Evolutionary conservation across 2,113 vertebrate genomes (phyloP).

Genomic region (Halcyon senegalensis): DNA sequence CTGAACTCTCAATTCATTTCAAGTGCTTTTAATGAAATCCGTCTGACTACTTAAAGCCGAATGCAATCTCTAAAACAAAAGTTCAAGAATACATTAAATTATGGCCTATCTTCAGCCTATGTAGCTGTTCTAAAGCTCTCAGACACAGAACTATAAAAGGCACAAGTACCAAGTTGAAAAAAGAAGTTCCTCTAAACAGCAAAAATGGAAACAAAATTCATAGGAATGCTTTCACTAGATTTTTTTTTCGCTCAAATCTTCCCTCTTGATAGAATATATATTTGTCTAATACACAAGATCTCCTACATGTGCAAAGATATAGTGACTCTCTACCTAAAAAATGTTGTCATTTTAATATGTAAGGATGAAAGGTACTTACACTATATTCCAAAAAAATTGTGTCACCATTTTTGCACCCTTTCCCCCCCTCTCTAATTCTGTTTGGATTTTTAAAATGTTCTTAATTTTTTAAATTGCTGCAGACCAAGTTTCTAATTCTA

Average conservation of each 20-base stretch:
- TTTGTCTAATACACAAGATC: background rate
- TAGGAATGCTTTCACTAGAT: background rate
- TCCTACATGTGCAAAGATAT: background rate
- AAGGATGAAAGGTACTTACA: background rate
- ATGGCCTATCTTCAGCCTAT: background rate
- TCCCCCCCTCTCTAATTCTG: background rate
- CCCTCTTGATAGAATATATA: accelerated
- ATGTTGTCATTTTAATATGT: background rate
- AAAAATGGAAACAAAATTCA: background rate
- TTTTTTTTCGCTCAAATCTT: background rate
- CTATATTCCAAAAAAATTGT: background rate
- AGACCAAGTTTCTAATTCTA: background rate
- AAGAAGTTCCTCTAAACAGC: background rate
- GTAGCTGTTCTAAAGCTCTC: background rate
- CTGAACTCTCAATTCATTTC: background rate
- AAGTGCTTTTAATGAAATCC: background rate
- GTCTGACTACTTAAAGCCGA: background rate
- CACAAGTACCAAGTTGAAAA: background rate
- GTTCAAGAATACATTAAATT: background rate
- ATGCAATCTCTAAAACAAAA: background rate
- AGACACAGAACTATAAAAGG: background rate
- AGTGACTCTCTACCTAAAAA: background rate
- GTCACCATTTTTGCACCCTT: background rate
- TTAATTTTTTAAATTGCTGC: background rate
- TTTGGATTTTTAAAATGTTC: background rate